These are phyloP conservation scores for Tangara arthus DNA, from an alignment of 2,797 vertebrate species.

Conservation along the genomic window DNA sequence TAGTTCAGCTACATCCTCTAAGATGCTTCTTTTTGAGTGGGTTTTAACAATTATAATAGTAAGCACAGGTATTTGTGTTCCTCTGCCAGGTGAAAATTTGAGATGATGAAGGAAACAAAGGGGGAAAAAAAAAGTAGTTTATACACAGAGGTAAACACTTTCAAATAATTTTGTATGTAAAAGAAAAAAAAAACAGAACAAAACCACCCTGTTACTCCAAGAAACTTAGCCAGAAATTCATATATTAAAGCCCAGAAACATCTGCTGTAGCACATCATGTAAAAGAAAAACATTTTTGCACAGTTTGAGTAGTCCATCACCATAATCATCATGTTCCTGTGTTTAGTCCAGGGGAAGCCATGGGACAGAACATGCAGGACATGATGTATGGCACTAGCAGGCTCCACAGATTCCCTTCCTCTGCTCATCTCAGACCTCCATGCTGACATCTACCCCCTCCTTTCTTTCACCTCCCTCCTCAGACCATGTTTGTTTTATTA, in stretches of 20 bases:
- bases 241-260: not conserved
- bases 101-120: not conserved
- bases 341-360: not conserved
- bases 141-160: not conserved
- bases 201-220: not conserved
- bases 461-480: not conserved
- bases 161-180: not conserved
- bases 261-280: not conserved
- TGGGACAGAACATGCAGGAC: not conserved
- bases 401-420: not conserved
- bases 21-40: not conserved
- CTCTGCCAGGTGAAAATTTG: not conserved
- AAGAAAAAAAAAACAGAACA: not conserved
- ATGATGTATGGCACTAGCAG: not conserved
- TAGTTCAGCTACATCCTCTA: not conserved
- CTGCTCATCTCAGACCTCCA: not conserved
- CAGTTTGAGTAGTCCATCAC: not conserved
- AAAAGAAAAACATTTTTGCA: not conserved
- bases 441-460: rapidly evolving
- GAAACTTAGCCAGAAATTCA: not conserved
- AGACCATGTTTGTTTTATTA: not conserved
- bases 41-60: not conserved
- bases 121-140: not conserved
- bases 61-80: not conserved
- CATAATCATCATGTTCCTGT: not conserved